Conservation (phyloP, 2,888 invertebrate species). For the Diloba caeruleocephala region DNA sequence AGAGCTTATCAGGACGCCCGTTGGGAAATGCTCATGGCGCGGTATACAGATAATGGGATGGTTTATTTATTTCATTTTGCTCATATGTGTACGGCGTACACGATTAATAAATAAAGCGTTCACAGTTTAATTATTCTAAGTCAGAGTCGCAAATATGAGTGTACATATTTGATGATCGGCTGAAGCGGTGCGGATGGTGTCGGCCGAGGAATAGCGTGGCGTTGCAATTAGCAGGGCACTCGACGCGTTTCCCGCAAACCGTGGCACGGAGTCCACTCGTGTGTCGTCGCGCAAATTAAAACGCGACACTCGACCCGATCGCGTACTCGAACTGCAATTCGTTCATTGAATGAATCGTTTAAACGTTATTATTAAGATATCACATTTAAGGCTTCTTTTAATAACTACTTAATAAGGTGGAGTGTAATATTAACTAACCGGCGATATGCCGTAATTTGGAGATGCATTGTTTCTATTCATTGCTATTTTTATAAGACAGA, state of each 20-base stretch:
- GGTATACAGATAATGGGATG: conserved; percentile 65
- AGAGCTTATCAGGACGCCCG: conserved; percentile 79
- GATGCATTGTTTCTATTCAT: no score
- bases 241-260: conserved; percentile 78
- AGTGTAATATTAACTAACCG: not conserved
- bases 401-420: conserved; percentile 22
- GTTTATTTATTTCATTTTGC: conserved; percentile 61
- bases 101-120: conserved; percentile 42
- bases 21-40: conserved; percentile 73
- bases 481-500: no score
- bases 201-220: conserved; percentile 71
- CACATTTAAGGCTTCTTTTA: conserved; percentile 32
- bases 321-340: conserved; percentile 78
- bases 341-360: conserved; percentile 75
- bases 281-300: conserved; percentile 89
- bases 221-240: conserved; percentile 87
- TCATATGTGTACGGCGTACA: conserved; percentile 8
- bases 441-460: no score
- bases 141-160: conserved; percentile 54
- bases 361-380: conserved; percentile 45
- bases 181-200: conserved; percentile 66
- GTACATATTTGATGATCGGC: conserved; percentile 68
- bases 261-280: conserved; percentile 81
- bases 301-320: conserved; percentile 83
- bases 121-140: conserved; percentile 33